Evolutionary conservation across 2,113 vertebrate species (phyloP).

Genomic region (Arizona elegans): DNA sequence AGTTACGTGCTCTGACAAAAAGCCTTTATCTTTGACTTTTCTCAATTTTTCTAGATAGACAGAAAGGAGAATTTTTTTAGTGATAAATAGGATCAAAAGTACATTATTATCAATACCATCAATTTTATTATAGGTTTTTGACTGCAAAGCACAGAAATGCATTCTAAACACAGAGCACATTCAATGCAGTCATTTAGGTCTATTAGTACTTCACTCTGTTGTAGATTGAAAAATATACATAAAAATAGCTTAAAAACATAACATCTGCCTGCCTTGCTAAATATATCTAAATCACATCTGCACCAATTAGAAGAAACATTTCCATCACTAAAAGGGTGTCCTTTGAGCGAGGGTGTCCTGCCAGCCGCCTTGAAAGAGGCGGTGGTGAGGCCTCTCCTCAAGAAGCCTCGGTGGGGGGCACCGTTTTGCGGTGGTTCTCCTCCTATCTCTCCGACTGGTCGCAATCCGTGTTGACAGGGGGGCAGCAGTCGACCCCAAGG

Average conservation of each 20-base stretch:
- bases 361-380: too few species aligned
- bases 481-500: too few species aligned
- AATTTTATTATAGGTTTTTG: neutral
- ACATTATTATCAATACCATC: neutral
- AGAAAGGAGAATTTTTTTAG: neutral
- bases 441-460: too few species aligned
- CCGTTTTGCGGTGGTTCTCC: too few species aligned
- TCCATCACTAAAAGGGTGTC: neutral
- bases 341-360: too few species aligned
- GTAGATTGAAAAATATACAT: neutral
- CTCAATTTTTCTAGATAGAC: neutral
- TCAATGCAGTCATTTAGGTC: neutral
- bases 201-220: neutral
- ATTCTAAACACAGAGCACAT: neutral
- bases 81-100: neutral
- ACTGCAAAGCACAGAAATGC: neutral
- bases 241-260: neutral
- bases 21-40: neutral
- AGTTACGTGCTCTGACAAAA: neutral
- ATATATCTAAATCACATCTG: neutral
- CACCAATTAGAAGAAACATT: neutral
- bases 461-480: too few species aligned
- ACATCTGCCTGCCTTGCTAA: neutral
- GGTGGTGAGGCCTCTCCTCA: too few species aligned
- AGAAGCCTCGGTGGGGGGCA: too few species aligned